A percentile compares a stretch with the other conserved stretches of the same genome.
Evolutionary conservation across 2,113 vertebrate genomes (phyloP).

Genomic region (Tragelaphus imberbis): DNA sequence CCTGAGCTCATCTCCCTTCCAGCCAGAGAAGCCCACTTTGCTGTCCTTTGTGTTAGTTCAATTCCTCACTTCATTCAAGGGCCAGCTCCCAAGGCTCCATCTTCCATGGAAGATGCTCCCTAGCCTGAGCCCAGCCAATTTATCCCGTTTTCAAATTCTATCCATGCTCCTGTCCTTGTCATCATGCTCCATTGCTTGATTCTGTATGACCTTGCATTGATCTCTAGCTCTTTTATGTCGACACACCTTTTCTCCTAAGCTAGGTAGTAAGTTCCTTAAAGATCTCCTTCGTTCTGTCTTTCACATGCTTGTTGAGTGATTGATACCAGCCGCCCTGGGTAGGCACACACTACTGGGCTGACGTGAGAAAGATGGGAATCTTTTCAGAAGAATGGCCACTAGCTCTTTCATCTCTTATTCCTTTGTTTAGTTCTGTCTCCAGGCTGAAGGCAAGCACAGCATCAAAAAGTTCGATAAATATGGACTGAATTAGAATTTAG

Average conservation of each 20-base stretch:
- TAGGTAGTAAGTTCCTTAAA: neutral
- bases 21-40: neutral
- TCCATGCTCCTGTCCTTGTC: neutral
- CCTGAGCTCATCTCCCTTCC: neutral
- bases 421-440: neutral
- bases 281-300: neutral
- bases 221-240: neutral
- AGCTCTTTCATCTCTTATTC: neutral
- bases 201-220: neutral
- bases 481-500: neutral
- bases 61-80: neutral
- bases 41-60: neutral
- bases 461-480: neutral
- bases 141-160: neutral
- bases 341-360: neutral
- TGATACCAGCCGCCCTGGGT: neutral
- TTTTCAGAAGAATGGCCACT: neutral
- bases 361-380: neutral
- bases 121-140: neutral
- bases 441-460: neutral
- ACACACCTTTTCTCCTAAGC: neutral
- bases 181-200: neutral
- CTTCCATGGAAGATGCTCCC: neutral
- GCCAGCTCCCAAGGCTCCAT: neutral
- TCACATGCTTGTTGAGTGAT: neutral